Percentiles rank a stretch among this genome's conserved stretches.
Evolutionary conservation across 2,888 invertebrate species (phyloP).

Genomic region (Pyralis farinalis): DNA sequence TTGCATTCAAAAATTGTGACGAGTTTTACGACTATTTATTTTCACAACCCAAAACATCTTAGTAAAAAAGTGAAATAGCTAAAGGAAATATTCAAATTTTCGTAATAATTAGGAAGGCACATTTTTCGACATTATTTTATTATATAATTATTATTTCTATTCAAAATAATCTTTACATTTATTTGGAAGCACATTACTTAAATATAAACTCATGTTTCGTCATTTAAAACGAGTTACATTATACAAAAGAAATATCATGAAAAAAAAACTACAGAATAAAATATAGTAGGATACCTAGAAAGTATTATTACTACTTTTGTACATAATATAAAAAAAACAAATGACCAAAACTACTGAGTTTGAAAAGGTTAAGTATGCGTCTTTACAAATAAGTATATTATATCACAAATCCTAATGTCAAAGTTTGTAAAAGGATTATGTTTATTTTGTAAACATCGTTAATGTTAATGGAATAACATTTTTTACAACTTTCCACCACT

Average conservation of each 20-base stretch:
- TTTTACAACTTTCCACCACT: slow-evolving; percentile 67
- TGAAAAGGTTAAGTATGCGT: neutral
- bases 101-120: slow-evolving; percentile 24
- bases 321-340: too few relatives aligned
- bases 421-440: slow-evolving; percentile 9
- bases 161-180: neutral
- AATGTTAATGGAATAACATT: slow-evolving; percentile 6
- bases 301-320: too few relatives aligned
- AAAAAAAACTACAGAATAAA: neutral
- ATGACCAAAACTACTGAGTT: neutral
- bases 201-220: too few relatives aligned
- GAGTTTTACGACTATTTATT: slow-evolving; percentile 34
- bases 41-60: slow-evolving; percentile 51
- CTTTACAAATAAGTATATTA: slow-evolving; percentile 11
- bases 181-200: slow-evolving; percentile 1
- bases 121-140: slow-evolving; percentile 14
- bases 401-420: slow-evolving; percentile 10
- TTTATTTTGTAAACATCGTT: slow-evolving; percentile 5
- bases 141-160: slow-evolving; percentile 2
- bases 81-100: slow-evolving; percentile 8
- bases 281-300: too few relatives aligned
- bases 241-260: neutral
- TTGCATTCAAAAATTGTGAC: slow-evolving; percentile 33
- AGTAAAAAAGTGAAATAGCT: slow-evolving; percentile 8
- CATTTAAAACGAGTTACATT: neutral